Percentiles rank a stretch among this genome's conserved stretches.
phyloP scores from a whole-genome alignment of 1,140 invertebrate species.

The Sminthurinus signatus region DNA sequence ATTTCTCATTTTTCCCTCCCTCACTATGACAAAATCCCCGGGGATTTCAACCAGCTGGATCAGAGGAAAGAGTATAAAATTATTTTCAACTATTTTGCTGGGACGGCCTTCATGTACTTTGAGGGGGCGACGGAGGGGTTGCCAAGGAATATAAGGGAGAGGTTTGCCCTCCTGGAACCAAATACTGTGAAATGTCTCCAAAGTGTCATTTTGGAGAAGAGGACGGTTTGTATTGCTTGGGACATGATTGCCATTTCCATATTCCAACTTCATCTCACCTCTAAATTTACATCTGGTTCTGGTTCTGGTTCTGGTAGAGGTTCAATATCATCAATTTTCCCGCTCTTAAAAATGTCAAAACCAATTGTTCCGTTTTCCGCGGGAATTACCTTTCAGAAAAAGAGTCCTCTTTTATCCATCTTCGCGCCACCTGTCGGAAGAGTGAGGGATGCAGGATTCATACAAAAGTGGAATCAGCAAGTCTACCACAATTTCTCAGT shows the following conservation, averaged over 20 bases:
- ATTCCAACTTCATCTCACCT: too few species aligned
- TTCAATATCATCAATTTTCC: too few species aligned
- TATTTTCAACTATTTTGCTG: background rate
- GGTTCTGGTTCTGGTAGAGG: background rate
- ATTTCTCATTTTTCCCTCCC: background rate
- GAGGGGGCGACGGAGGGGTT: background rate
- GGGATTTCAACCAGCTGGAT: background rate
- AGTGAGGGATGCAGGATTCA: too few species aligned
- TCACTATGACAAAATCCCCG: background rate
- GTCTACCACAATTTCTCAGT: too few species aligned
- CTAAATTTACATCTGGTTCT: background rate
- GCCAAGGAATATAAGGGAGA: background rate
- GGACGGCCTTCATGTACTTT: constrained; percentile 2
- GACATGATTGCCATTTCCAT: background rate
- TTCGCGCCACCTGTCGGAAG: too few species aligned
- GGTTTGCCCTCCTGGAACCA: background rate
- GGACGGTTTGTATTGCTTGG: background rate
- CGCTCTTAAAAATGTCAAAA: too few species aligned
- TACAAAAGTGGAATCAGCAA: too few species aligned
- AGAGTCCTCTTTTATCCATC: too few species aligned
- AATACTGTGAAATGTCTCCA: background rate
- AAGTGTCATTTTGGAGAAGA: background rate
- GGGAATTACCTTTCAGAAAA: too few species aligned
- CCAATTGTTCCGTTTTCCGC: too few species aligned
- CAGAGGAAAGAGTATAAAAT: background rate